These are phyloP conservation scores for Sebastes taczanowskii DNA, from an alignment of 2,797 vertebrate genomes.

Conservation along the genomic window DNA sequence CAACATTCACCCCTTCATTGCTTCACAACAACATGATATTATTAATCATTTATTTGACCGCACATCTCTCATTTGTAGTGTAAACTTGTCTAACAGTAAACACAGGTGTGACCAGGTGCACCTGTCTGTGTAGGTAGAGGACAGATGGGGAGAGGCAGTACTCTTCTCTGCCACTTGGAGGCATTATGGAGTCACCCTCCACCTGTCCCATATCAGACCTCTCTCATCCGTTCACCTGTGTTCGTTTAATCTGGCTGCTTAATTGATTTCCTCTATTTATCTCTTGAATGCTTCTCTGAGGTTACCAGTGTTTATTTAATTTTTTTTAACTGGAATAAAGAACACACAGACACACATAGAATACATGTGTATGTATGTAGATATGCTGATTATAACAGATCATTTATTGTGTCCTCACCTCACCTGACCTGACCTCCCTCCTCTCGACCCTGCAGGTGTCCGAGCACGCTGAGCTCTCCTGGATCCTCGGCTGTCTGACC, in stretches of 20 bases:
- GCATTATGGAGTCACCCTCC: slow-evolving; percentile 47
- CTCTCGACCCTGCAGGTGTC: slow-evolving; percentile 81
- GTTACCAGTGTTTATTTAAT: neutral
- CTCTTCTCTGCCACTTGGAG: slow-evolving; percentile 63
- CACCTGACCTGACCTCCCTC: neutral
- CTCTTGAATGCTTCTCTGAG: neutral
- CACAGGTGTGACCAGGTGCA: slow-evolving; percentile 6
- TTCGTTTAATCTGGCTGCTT: slow-evolving; percentile 11
- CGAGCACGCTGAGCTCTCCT: slow-evolving; percentile 91
- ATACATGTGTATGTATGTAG: neutral
- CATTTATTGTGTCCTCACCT: neutral
- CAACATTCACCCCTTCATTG: neutral
- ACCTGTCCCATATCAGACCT: neutral
- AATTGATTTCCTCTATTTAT: slow-evolving; percentile 4
- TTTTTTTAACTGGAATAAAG: neutral
- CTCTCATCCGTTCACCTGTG: neutral
- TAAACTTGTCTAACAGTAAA: neutral
- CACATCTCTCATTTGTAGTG: neutral
- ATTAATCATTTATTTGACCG: neutral
- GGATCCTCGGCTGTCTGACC: slow-evolving; percentile 94
- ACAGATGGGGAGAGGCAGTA: slow-evolving; percentile 1
- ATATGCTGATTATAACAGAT: neutral
- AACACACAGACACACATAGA: neutral
- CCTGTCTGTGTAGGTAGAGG: neutral
- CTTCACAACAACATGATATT: neutral